Base-by-base conservation (phyloP, 2,888 invertebrate genomes). In the Odontocolon sp. region DNA sequence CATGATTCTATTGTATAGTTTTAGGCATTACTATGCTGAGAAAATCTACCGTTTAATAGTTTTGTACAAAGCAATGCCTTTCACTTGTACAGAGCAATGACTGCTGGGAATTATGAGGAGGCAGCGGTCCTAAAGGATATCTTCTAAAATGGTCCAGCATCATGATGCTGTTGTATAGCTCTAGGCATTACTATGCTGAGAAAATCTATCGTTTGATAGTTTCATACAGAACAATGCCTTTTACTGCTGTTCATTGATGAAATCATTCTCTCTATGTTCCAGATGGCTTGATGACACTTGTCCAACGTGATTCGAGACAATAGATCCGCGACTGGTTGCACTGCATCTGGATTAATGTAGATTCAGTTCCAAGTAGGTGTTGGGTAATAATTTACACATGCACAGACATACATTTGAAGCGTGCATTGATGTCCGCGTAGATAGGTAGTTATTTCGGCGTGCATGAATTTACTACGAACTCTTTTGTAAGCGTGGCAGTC, bases 151-250 rank as follows among this genome's bases (percentile, higher is more conserved):
- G 85, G 85, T 66, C 81, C 67, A 81, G 79, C 67, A 78, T 79
- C 83, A 87, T 83, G n/a, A n/a, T n/a, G n/a, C n/a, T n/a, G 88
- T 90, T 89, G 89, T 88, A 84, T 78, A 66, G 82, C 82, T 86
- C 86, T 89, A 87, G 87, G n/a, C n/a, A n/a, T n/a, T n/a, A n/a
- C n/a, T n/a, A n/a, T n/a, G n/a, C n/a, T n/a, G n/a, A n/a, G n/a
- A n/a, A n/a, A n/a, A n/a, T n/a, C n/a, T 84, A 84, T 82, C 84
- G 84, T 82, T 85, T 83, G 87, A 87, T 89, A 89, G 79, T 75
- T 82, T 81, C 85, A 85, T 89, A 89, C n/a, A n/a, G n/a, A n/a
- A n/a, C n/a, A n/a, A n/a, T n/a, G n/a, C n/a, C n/a, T n/a, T n/a
- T n/a, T n/a, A n/a, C n/a, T n/a, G n/a, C n/a, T n/a, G n/a, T n/a